These are phyloP conservation scores for Gastrophryne carolinensis DNA, from an alignment of 2,797 vertebrate genomes.

Conservation along the genomic window DNA sequence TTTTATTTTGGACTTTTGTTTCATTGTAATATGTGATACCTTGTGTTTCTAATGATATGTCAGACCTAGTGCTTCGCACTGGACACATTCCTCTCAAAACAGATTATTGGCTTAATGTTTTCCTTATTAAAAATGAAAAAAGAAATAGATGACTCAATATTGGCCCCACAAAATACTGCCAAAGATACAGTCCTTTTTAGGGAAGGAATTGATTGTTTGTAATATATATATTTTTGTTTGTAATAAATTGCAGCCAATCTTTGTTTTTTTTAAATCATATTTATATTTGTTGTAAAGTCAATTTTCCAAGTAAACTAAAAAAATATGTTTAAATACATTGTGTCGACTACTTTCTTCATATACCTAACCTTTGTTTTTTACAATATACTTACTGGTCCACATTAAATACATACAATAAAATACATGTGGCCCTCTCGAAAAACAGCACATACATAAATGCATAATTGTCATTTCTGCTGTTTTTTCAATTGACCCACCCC, in stretches of 20 bases:
- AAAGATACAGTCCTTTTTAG: constrained; percentile 7
- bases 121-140: background rate
- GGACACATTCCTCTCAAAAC: constrained; percentile 21
- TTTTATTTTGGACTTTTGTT: constrained; percentile 12
- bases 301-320: constrained; percentile 76
- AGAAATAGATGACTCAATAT: constrained; percentile 15
- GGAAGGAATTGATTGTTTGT: constrained; percentile 45
- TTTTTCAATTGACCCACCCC: too few relatives aligned
- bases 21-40: constrained; percentile 12
- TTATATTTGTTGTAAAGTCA: constrained; percentile 77
- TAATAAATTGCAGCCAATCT: constrained; percentile 79
- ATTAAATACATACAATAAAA: too few relatives aligned
- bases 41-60: background rate
- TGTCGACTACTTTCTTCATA: background rate
- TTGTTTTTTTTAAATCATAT: constrained; percentile 72
- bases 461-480: too few relatives aligned
- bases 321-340: constrained; percentile 45
- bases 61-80: constrained; percentile 19
- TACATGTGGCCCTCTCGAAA: too few relatives aligned
- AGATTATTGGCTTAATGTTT: background rate
- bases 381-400: too few relatives aligned
- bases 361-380: too few relatives aligned
- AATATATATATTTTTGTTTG: constrained; percentile 79
- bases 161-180: constrained; percentile 15
- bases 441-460: too few relatives aligned